phyloP scores from a whole-genome alignment of 2,113 vertebrate species.

The Benthochromis sp. region DNA sequence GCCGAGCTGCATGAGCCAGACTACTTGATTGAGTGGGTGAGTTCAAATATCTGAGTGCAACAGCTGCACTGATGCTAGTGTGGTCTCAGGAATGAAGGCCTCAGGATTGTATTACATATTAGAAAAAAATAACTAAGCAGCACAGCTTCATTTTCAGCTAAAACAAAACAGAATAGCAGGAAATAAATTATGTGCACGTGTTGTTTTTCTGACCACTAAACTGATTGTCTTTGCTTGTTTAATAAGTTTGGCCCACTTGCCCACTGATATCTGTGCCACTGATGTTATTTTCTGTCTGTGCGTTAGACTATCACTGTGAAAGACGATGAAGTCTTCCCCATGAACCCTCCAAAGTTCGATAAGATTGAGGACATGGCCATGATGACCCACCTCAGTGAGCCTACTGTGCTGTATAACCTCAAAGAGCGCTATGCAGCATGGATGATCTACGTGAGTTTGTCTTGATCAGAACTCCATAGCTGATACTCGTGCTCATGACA shows the following conservation, averaged over 20 bases:
- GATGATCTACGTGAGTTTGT: too few relatives aligned
- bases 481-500: too few relatives aligned
- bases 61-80: not conserved
- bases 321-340: slow-evolving; percentile 63
- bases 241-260: not conserved
- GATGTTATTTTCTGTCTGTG: not conserved
- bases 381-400: slow-evolving; percentile 77
- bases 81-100: not conserved
- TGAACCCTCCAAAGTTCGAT: slow-evolving; percentile 77
- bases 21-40: not conserved
- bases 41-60: not conserved
- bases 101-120: not conserved
- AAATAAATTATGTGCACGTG: not conserved
- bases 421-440: not conserved
- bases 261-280: not conserved
- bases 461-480: too few relatives aligned
- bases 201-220: not conserved
- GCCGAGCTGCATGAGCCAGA: not conserved
- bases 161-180: not conserved
- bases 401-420: slow-evolving; percentile 78
- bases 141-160: not conserved
- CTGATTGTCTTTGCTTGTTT: not conserved
- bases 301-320: slow-evolving; percentile 69
- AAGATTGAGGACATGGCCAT: slow-evolving; percentile 82
- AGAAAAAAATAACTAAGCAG: not conserved